These are phyloP conservation scores for Bufo gargarizans DNA, from an alignment of 2,113 vertebrate genomes.

Conservation along the genomic window DNA sequence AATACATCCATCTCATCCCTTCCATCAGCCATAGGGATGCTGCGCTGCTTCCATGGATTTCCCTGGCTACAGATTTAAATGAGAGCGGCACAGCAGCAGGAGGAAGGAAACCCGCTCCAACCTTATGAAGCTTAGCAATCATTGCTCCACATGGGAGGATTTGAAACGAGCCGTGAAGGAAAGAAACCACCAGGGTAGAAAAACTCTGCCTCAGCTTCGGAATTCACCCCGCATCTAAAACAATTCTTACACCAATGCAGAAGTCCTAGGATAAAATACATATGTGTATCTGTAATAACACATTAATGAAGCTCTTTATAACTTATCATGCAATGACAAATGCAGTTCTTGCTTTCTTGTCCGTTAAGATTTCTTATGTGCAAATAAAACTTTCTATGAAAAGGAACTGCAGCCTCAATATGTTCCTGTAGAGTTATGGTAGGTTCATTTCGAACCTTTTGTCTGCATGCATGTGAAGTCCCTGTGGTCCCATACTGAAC, in stretches of 20 bases:
- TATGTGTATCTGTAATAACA: not conserved
- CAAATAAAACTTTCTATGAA: too few relatives aligned
- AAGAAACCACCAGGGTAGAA: slow-evolving; percentile 60
- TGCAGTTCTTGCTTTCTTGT: not conserved
- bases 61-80: slow-evolving; percentile 31
- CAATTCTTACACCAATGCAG: not conserved
- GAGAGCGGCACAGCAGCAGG: slow-evolving; percentile 29
- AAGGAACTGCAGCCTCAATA: too few relatives aligned
- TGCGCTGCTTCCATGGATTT: not conserved
- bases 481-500: too few relatives aligned
- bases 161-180: slow-evolving; percentile 70
- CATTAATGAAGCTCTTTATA: not conserved
- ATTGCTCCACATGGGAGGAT: slow-evolving; percentile 64
- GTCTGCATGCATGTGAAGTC: too few relatives aligned
- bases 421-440: too few relatives aligned
- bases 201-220: slow-evolving; percentile 36
- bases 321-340: not conserved
- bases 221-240: slow-evolving; percentile 16
- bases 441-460: too few relatives aligned
- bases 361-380: not conserved
- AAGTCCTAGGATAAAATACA: slow-evolving; percentile 15
- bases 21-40: not conserved
- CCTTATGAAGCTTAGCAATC: slow-evolving; percentile 51
- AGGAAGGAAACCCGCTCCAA: slow-evolving; percentile 30
- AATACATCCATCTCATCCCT: slow-evolving; percentile 25